A percentile compares a stretch with the other conserved stretches of the same genome.
Conservation (phyloP, 2,113 vertebrate species). For the Corythornis vintsioides region DNA sequence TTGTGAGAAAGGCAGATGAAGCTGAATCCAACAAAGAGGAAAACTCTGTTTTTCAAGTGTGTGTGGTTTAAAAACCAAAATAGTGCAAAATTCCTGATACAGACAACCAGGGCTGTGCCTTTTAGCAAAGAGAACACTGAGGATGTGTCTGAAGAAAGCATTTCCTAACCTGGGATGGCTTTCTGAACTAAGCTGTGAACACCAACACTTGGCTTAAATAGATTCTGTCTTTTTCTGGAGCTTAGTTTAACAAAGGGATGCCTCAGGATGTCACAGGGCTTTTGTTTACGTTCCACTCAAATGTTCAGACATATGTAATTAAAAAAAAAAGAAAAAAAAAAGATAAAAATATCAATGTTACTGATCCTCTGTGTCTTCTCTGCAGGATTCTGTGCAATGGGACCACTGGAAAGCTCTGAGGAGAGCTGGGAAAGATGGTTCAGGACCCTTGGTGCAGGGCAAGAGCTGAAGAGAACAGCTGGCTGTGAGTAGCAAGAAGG, state of each 20-base stretch:
- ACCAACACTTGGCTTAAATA: background rate
- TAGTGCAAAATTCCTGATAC: background rate
- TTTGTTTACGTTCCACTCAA: background rate
- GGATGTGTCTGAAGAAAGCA: background rate
- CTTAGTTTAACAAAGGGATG: background rate
- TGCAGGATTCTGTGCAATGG: constrained; percentile 56
- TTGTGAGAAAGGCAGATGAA: background rate
- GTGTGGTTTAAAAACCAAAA: background rate
- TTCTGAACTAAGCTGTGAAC: background rate
- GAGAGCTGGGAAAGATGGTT: constrained; percentile 68
- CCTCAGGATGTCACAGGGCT: background rate
- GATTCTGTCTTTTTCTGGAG: background rate
- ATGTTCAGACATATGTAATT: background rate
- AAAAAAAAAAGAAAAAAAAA: background rate
- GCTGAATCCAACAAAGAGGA: background rate
- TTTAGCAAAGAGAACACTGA: background rate
- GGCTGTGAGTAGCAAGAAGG: background rate
- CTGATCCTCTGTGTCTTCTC: background rate
- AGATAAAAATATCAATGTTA: background rate
- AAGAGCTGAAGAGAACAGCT: constrained; percentile 9
- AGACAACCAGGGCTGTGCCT: background rate
- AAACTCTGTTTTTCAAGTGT: background rate
- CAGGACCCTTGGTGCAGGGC: constrained; percentile 54
- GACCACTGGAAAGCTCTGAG: constrained; percentile 78
- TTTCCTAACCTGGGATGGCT: background rate